Evolutionary conservation across 2,113 vertebrate genomes (phyloP).

Genomic region (Pseudois nayaur): DNA sequence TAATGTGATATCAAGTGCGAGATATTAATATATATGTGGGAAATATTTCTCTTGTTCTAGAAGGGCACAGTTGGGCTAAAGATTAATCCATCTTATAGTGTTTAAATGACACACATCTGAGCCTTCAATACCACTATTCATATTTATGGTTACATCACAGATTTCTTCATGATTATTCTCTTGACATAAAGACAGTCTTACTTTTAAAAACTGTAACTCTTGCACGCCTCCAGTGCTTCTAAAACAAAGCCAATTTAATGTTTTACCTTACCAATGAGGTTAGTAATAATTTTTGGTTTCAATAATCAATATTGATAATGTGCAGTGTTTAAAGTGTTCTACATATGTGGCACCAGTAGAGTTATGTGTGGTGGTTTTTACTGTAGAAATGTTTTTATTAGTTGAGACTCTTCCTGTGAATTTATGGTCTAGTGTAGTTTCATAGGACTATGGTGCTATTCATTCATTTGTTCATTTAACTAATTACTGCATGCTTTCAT

Average conservation of each 20-base stretch:
- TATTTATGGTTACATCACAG: constrained; percentile 14
- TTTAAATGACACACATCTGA: neutral
- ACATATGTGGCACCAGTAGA: neutral
- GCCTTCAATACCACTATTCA: neutral
- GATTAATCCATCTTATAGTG: neutral
- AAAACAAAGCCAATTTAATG: constrained; percentile 1
- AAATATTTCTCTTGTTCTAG: neutral
- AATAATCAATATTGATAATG: neutral
- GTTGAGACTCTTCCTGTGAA: neutral
- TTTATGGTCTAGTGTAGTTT: neutral
- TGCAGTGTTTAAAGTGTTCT: neutral
- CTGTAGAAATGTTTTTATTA: neutral
- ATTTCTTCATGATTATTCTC: neutral
- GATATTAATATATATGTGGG: neutral
- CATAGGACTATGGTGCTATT: neutral
- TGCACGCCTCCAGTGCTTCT: neutral
- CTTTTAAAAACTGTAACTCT: neutral
- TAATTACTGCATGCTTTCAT: constrained; percentile 13
- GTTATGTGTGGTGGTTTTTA: neutral
- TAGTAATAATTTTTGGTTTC: constrained; percentile 30
- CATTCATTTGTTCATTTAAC: constrained; percentile 13
- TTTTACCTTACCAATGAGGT: neutral
- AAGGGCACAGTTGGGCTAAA: neutral
- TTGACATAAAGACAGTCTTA: constrained; percentile 12
- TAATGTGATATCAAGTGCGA: neutral